Percentiles rank a stretch among this genome's conserved stretches.
Conservation (phyloP, 2,888 invertebrate genomes). For the Chrysodeixis includens region DNA sequence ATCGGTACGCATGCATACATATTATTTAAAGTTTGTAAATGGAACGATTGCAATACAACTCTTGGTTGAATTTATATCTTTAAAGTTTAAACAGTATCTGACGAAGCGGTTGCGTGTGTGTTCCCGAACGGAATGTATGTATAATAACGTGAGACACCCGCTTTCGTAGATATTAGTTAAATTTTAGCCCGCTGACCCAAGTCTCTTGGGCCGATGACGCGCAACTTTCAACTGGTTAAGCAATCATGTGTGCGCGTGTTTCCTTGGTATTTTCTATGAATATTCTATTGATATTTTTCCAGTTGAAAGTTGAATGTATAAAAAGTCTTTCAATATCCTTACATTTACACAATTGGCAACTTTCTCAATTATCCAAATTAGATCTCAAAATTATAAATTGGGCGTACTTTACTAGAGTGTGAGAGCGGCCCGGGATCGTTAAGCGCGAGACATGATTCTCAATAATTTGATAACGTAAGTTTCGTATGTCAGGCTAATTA, state of each 20-base stretch:
- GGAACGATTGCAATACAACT: slow-evolving; percentile 25
- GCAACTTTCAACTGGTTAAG: slow-evolving; percentile 44
- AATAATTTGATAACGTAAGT: not conserved
- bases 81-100: slow-evolving; percentile 41
- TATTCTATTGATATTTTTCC: not conserved
- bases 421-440: slow-evolving; percentile 25
- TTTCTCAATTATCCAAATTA: slow-evolving; percentile 10
- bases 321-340: slow-evolving; percentile 55
- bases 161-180: slow-evolving; percentile 40
- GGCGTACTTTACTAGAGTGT: slow-evolving; percentile 44
- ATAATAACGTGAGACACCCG: not conserved
- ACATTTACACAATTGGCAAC: slow-evolving; percentile 26
- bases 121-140: slow-evolving; percentile 1
- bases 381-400: slow-evolving; percentile 33
- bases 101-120: slow-evolving; percentile 28
- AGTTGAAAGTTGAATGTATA: slow-evolving; percentile 49
- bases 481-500: too few relatives aligned
- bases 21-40: slow-evolving; percentile 49
- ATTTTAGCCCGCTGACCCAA: slow-evolving; percentile 24
- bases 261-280: slow-evolving; percentile 3
- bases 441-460: not conserved
- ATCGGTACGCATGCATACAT: slow-evolving; percentile 83
- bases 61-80: slow-evolving; percentile 9
- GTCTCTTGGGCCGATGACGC: slow-evolving; percentile 24
- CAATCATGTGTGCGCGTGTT: not conserved